Evolutionary conservation across 2,888 invertebrate genomes (phyloP), one percentile per base, ranked within the genome.

Genomic region (Eutolmus rufibarbis): DNA sequence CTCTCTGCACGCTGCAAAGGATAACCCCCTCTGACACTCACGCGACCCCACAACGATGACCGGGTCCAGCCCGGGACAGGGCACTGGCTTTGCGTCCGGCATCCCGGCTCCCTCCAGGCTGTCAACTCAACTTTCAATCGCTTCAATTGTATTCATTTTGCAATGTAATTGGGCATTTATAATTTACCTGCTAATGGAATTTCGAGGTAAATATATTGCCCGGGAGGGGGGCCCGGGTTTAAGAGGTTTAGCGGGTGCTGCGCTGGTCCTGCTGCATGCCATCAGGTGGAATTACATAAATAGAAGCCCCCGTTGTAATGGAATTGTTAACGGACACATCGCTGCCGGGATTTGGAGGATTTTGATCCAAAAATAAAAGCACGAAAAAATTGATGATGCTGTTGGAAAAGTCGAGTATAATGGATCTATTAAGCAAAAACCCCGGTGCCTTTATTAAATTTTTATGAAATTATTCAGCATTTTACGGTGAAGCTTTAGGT

Each of bases 121-220:
- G 31, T 57, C 23, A 82, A 82, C 57, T 37, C 82, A 82, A 82
- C 57, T 57, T 82, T 79, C 79, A 82, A 57, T 81, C 56, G 81
- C 23, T 56, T 56, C 81, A 81, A 56, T 81, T 51, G 81, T 56
- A 84, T 84, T 74, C 43, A 28, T 74, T 85, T 85, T 46, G 74
- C 85, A 85, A 46, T 85, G 85, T 85, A 85, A 85, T 85, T 85
- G 85, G 74, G 43, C 74, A 85, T 85, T 85, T 46, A 74, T 74
- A 28, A 85, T 85, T 85, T 46, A 84, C 57, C 37, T 40, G 19
- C 66, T 74, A 85, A 74, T 85, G 85, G 85, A 85, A 74, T 85
- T 85, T 85, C 74, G 40, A 74, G 74, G 74, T 74, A 74, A 74
- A 74, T 66, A 66, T 66, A 66, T 66, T 28, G 57, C 66, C 66